Conservation (phyloP, 2,797 vertebrate species). For the Tinamus major region DNA sequence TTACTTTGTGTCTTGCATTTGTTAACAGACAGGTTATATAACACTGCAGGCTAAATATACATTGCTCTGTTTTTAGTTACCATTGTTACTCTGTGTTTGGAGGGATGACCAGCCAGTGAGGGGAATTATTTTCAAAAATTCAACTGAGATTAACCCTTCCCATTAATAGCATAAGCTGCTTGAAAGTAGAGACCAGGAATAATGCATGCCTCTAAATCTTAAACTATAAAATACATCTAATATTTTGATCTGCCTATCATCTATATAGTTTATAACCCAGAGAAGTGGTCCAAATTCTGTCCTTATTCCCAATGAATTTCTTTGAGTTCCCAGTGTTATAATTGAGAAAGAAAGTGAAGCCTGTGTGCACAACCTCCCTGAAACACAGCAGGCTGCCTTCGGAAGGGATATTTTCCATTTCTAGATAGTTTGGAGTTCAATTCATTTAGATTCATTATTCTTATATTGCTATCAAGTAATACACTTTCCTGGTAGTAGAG, state of each 20-base stretch:
- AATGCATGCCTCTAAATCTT: not conserved
- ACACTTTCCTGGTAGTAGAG: slow-evolving; percentile 4
- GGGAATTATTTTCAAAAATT: slow-evolving; percentile 20
- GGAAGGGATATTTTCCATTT: slow-evolving; percentile 13
- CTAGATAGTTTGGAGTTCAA: not conserved
- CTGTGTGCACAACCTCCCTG: not conserved
- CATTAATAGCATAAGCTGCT: not conserved
- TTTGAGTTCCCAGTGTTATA: not conserved
- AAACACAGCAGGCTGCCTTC: not conserved
- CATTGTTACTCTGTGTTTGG: not conserved
- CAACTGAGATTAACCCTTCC: slow-evolving; percentile 4
- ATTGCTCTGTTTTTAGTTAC: slow-evolving; percentile 45
- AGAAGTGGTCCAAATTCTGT: not conserved
- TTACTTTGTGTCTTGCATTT: slow-evolving; percentile 77
- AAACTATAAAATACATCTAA: not conserved
- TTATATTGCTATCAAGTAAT: slow-evolving; percentile 35
- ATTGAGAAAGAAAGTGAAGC: not conserved
- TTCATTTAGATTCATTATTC: slow-evolving; percentile 48
- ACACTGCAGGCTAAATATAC: slow-evolving; percentile 68
- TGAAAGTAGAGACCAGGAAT: not conserved
- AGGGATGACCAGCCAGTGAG: not conserved
- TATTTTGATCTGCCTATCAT: not conserved
- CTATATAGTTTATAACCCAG: not conserved
- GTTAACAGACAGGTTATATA: slow-evolving; percentile 77
- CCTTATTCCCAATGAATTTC: not conserved